Percentiles rank a stretch among this genome's conserved stretches.
Evolutionary conservation across 2,888 invertebrate genomes (phyloP).

Genomic region (Tolmerus cingulatus): DNA sequence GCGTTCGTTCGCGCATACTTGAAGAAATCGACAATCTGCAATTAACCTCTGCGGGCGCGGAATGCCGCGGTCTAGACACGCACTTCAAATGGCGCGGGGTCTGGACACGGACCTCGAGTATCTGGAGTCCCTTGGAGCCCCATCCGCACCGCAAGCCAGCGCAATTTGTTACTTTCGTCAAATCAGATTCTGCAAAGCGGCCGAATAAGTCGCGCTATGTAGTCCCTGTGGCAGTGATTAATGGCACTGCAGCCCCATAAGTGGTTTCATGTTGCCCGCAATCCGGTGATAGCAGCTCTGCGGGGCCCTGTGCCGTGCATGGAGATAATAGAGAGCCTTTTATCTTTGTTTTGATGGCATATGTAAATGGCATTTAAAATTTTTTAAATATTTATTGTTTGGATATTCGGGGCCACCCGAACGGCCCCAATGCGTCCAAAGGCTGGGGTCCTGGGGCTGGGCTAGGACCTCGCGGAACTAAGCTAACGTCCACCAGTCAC

Average conservation of each 20-base stretch:
- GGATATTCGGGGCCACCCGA: neutral
- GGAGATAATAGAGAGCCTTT: slow-evolving; percentile 10
- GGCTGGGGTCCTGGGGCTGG: neutral
- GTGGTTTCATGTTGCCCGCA: slow-evolving; percentile 34
- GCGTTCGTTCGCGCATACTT: neutral
- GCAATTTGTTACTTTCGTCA: slow-evolving; percentile 33
- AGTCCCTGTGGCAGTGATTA: slow-evolving; percentile 25
- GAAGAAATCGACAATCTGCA: neutral
- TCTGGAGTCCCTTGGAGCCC: neutral
- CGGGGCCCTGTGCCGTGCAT: neutral
- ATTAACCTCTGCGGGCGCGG: neutral
- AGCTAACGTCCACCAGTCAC: neutral
- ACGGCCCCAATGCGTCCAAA: neutral
- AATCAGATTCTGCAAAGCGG: slow-evolving; percentile 26
- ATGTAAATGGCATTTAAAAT: slow-evolving; percentile 1
- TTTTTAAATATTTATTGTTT: neutral
- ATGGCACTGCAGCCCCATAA: slow-evolving; percentile 21
- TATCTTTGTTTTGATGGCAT: slow-evolving; percentile 5
- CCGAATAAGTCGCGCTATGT: slow-evolving; percentile 5
- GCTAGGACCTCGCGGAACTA: neutral
- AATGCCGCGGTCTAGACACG: neutral
- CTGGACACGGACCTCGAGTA: neutral
- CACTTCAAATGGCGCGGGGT: neutral
- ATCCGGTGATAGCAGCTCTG: slow-evolving; percentile 6
- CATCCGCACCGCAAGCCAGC: neutral